A percentile compares a stretch with the other conserved stretches of the same genome.
These are phyloP conservation scores for Wasmannia auropunctata DNA, from an alignment of 1,140 invertebrate genomes.

Conservation along the genomic window DNA sequence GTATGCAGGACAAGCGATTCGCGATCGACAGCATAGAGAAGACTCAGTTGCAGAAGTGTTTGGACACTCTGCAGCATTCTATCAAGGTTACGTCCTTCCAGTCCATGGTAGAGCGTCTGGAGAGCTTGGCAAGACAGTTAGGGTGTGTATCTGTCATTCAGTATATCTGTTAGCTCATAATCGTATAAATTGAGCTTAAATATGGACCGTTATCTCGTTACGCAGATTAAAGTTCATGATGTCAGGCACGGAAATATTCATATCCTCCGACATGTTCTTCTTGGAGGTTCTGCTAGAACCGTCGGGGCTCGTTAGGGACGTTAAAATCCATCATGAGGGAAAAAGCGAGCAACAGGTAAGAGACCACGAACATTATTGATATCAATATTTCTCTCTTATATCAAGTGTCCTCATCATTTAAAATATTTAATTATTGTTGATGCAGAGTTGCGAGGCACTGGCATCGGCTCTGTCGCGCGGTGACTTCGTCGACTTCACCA, in stretches of 20 bases:
- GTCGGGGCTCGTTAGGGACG: constrained; percentile 94
- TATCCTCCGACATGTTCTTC: constrained; percentile 98
- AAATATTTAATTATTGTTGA: constrained; percentile 50
- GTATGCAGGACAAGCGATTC: constrained; percentile 92
- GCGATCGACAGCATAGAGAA: constrained; percentile 93
- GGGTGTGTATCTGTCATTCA: constrained; percentile 85
- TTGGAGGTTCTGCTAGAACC: constrained; percentile 95
- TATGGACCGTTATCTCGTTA: constrained; percentile 17
- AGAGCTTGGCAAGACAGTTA: constrained; percentile 95
- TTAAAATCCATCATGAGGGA: constrained; percentile 96
- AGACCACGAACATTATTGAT: neutral
- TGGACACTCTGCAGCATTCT: constrained; percentile 96
- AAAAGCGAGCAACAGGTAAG: constrained; percentile 88
- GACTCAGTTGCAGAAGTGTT: constrained; percentile 93
- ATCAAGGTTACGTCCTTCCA: constrained; percentile 97
- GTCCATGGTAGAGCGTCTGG: constrained; percentile 96
- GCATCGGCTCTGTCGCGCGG: constrained; percentile 91
- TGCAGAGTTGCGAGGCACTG: constrained; percentile 94
- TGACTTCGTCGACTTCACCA: constrained; percentile 97
- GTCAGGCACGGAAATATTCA: constrained; percentile 92
- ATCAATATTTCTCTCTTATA: neutral
- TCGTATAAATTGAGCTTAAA: neutral
- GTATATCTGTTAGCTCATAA: constrained; percentile 7
- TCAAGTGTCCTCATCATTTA: neutral
- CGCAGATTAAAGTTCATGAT: constrained; percentile 92